Evolutionary conservation across 2,888 invertebrate species (phyloP), one percentile per base, ranked within the genome.

Genomic region (Trichogramma evanescens): DNA sequence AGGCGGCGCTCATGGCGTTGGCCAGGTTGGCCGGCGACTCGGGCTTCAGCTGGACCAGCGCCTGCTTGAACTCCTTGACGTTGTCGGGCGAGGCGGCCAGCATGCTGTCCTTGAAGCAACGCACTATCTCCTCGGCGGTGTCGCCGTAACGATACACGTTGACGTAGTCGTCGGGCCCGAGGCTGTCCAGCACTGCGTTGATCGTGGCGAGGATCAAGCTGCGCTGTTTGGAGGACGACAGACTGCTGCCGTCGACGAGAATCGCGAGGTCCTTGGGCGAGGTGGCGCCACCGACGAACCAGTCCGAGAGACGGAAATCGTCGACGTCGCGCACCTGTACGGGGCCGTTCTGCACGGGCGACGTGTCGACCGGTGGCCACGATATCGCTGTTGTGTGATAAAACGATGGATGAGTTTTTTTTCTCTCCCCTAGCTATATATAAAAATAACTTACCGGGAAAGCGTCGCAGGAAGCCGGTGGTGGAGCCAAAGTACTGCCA

Each of bases 401-500:
- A 13, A 46, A 13, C 26, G 4, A 10, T 26, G 40, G 8, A 9
- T 10, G 50, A n/a, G 50, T 6, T 6, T 9, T n/a, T 38, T 40
- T 26, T 26, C 2, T 3, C 26, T 26, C 26, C 26, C 26, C 3
- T 26, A 26, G 2, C 3, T 26, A 26, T 26, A 26, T 26, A 26
- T 26, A 26, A 63, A 43, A 56, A 65, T 59, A 59, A 50, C 55
- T 68, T 80, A 89, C 96, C 97, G 76, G 98, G 99, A 82, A 91
- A 99, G 72, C 95, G 86, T 70, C 98, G 83, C 78, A 98, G 86
- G 79, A 97, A 97, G 54, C 99, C 99, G 2, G 88, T 83, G n/a
- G 95, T 89, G 58, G 95, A 95, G 56, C 98, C 96, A 80, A 95
- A 99, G 81, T 95, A 96, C 81, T 99, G 99, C 95, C 97, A 99